phyloP scores from a whole-genome alignment of 1,140 invertebrate genomes.

The Popillia japonica region DNA sequence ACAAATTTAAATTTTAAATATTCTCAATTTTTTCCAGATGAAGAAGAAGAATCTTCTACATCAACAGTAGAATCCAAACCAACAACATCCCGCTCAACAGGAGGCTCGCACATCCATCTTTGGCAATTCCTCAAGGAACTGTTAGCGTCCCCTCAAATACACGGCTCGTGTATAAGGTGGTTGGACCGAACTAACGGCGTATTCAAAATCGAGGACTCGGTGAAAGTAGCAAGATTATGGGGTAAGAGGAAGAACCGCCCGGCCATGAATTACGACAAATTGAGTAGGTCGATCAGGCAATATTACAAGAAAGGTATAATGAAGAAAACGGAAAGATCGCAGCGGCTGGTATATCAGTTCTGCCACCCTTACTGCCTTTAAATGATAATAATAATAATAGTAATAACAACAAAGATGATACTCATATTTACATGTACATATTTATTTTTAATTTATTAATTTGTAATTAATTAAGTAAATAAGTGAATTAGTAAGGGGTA shows the following conservation, averaged over 20 bases:
- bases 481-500: constrained; percentile 27
- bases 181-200: constrained; percentile 92
- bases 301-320: constrained; percentile 99
- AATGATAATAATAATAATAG: too few relatives aligned
- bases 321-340: constrained; percentile 98
- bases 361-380: constrained; percentile 92
- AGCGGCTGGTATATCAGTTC: constrained; percentile 98
- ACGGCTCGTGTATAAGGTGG: constrained; percentile 96
- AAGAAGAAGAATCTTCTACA: constrained; percentile 63
- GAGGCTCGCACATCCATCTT: constrained; percentile 88
- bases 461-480: constrained; percentile 4
- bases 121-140: constrained; percentile 99
- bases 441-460: constrained; percentile 35
- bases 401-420: background rate
- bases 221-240: constrained; percentile 94
- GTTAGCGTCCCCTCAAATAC: constrained; percentile 82
- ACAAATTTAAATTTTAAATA: background rate
- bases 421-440: constrained; percentile 14
- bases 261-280: constrained; percentile 99
- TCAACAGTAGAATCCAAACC: constrained; percentile 50
- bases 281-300: constrained; percentile 96
- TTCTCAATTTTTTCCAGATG: constrained; percentile 61
- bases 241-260: constrained; percentile 97
- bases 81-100: constrained; percentile 49
- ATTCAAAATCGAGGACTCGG: constrained; percentile 99